Evolutionary conservation across 1,140 invertebrate species (phyloP).

Genomic region (Conus betulinus): DNA sequence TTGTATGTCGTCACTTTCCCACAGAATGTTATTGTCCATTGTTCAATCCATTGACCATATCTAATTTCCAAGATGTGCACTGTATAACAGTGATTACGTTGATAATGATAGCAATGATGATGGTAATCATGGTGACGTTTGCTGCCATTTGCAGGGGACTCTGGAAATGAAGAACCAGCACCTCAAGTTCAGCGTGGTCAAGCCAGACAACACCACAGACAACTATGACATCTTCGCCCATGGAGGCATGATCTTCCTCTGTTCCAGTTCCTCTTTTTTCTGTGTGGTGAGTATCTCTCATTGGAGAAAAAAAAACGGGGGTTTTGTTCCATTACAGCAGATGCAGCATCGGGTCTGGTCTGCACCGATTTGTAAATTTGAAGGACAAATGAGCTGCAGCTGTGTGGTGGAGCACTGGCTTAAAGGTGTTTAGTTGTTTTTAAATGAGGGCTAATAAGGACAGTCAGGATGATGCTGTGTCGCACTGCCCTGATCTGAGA

Average conservation of each 20-base stretch:
- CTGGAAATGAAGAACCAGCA: slow-evolving; percentile 71
- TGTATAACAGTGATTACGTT: background rate
- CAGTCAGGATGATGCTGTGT: no score
- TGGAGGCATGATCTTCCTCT: slow-evolving; percentile 91
- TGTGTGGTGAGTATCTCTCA: slow-evolving; percentile 80
- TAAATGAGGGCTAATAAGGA: no score
- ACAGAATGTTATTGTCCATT: no score
- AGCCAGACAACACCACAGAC: slow-evolving; percentile 73
- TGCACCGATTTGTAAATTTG: no score
- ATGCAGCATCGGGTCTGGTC: no score
- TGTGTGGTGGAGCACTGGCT: no score
- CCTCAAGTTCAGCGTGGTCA: slow-evolving; percentile 58
- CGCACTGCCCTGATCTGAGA: no score
- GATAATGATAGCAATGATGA: background rate
- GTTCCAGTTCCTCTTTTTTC: slow-evolving; percentile 86
- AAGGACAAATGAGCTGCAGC: no score
- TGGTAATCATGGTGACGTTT: background rate
- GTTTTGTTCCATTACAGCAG: background rate
- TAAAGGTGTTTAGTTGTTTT: no score
- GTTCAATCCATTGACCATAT: no score
- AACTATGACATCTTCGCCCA: slow-evolving; percentile 88
- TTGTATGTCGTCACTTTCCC: no score
- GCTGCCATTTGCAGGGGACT: slow-evolving; percentile 60
- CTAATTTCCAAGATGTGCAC: no score
- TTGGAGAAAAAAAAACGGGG: background rate